phyloP scores from a whole-genome alignment of 2,888 invertebrate species.

The Conops quadrifasciatus region DNA sequence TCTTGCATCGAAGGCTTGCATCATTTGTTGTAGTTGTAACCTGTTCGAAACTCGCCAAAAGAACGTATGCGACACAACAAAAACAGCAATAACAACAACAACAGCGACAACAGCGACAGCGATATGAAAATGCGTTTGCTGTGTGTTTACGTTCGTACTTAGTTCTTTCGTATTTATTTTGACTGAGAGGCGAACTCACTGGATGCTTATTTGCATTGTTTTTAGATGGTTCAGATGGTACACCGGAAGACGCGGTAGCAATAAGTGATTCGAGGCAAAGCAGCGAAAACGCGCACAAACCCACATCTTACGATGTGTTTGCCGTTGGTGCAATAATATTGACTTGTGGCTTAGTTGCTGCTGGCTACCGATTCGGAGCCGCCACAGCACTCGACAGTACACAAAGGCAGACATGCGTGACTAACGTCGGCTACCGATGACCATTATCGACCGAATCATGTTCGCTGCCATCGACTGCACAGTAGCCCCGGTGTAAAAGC shows the following conservation, averaged over 20 bases:
- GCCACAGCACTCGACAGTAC: conserved; percentile 43
- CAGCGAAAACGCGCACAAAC: conserved; percentile 24
- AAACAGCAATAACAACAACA: background rate
- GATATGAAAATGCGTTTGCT: too few relatives aligned
- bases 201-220: conserved; percentile 27
- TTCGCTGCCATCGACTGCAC: conserved; percentile 47
- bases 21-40: too few relatives aligned
- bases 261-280: conserved; percentile 8
- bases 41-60: too few relatives aligned
- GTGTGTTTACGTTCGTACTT: too few relatives aligned
- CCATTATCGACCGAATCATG: conserved; percentile 3
- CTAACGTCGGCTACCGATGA: conserved; percentile 55
- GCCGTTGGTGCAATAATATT: conserved; percentile 37
- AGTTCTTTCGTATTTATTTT: conserved; percentile 12
- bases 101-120: background rate
- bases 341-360: conserved; percentile 36
- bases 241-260: conserved; percentile 6
- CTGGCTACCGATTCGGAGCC: conserved; percentile 29
- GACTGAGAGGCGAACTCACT: conserved; percentile 11
- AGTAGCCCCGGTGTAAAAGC: conserved; percentile 38
- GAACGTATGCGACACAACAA: background rate
- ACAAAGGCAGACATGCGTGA: conserved; percentile 58
- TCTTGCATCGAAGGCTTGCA: too few relatives aligned
- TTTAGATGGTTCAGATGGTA: conserved; percentile 8
- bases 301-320: conserved; percentile 28